A percentile compares a stretch with the other conserved stretches of the same genome.
Evolutionary conservation across 1,140 invertebrate genomes (phyloP).

Genomic region (Scaptomyza hsui): DNA sequence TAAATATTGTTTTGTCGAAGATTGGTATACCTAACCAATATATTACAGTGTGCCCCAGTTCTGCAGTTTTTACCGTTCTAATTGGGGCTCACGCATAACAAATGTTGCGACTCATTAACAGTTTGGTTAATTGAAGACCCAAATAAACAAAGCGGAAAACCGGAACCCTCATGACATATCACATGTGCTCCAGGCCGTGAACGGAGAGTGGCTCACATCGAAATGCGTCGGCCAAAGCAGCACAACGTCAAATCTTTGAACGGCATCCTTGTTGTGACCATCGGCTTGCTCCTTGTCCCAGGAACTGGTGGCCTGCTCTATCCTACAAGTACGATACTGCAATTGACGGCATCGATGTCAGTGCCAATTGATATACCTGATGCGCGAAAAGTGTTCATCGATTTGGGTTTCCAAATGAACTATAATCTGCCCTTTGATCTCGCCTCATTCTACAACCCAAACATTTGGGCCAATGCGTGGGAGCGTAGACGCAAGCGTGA

Average conservation of each 20-base stretch:
- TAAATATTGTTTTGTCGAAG: slow-evolving; percentile 33
- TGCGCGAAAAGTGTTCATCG: slow-evolving; percentile 59
- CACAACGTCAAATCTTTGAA: slow-evolving; percentile 31
- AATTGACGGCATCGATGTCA: slow-evolving; percentile 64
- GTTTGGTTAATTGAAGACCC: slow-evolving; percentile 60
- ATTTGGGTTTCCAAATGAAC: slow-evolving; percentile 76
- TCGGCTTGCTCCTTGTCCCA: background rate
- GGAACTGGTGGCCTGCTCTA: slow-evolving; percentile 26
- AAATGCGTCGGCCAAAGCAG: slow-evolving; percentile 53
- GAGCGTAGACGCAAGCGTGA: slow-evolving; percentile 50
- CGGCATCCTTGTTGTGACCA: slow-evolving; percentile 25
- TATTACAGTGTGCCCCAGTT: slow-evolving; percentile 43
- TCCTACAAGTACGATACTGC: slow-evolving; percentile 44
- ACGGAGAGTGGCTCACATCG: slow-evolving; percentile 44
- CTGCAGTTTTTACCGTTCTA: slow-evolving; percentile 47
- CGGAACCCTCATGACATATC: slow-evolving; percentile 6
- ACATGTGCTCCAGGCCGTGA: background rate
- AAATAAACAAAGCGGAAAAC: slow-evolving; percentile 58
- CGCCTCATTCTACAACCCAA: slow-evolving; percentile 62
- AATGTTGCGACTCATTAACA: slow-evolving; percentile 66
- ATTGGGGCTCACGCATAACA: slow-evolving; percentile 60
- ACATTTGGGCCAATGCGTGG: slow-evolving; percentile 63
- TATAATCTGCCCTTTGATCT: slow-evolving; percentile 64
- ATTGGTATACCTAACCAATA: background rate
- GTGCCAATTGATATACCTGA: slow-evolving; percentile 55